Evolutionary conservation across 2,113 vertebrate species (phyloP).

Genomic region (Xyrauchen texanus): DNA sequence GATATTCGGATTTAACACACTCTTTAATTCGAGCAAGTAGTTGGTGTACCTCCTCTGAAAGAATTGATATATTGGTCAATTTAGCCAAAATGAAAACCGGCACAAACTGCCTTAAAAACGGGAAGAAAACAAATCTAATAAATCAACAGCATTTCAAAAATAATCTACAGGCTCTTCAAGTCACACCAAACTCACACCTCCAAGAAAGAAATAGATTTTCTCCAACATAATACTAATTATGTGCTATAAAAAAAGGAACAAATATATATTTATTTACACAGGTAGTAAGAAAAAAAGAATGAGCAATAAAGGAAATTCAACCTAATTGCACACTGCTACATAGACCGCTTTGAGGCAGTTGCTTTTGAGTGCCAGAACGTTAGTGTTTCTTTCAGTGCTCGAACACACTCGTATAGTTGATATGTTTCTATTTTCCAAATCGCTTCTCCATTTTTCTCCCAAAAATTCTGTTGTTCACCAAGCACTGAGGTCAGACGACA

Average conservation of each 20-base stretch:
- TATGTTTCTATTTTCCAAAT: slow-evolving; percentile 74
- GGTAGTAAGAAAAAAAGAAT: slow-evolving; percentile 89
- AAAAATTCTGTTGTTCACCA: slow-evolving; percentile 63
- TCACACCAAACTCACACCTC: slow-evolving; percentile 79
- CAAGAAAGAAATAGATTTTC: slow-evolving; percentile 54
- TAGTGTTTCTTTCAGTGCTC: slow-evolving; percentile 99
- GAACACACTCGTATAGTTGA: slow-evolving; percentile 66
- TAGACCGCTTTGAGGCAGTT: slow-evolving; percentile 90
- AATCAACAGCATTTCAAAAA: slow-evolving; percentile 77
- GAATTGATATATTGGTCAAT: slow-evolving; percentile 33
- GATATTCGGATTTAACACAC: not conserved
- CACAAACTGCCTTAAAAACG: slow-evolving; percentile 43
- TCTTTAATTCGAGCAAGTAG: not conserved
- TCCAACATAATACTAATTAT: slow-evolving; percentile 79
- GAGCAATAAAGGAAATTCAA: slow-evolving; percentile 88
- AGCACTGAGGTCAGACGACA: slow-evolving; percentile 72
- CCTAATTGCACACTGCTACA: slow-evolving; percentile 99
- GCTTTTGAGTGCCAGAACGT: slow-evolving; percentile 88
- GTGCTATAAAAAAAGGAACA: slow-evolving; percentile 85
- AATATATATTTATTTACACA: slow-evolving; percentile 85
- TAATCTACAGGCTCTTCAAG: slow-evolving; percentile 80
- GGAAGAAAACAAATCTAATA: too few relatives aligned
- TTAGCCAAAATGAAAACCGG: too few relatives aligned
- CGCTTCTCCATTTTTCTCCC: slow-evolving; percentile 71
- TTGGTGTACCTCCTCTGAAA: slow-evolving; percentile 22